phyloP scores from a whole-genome alignment of 2,888 invertebrate species.

The Drosophila planitibia region DNA sequence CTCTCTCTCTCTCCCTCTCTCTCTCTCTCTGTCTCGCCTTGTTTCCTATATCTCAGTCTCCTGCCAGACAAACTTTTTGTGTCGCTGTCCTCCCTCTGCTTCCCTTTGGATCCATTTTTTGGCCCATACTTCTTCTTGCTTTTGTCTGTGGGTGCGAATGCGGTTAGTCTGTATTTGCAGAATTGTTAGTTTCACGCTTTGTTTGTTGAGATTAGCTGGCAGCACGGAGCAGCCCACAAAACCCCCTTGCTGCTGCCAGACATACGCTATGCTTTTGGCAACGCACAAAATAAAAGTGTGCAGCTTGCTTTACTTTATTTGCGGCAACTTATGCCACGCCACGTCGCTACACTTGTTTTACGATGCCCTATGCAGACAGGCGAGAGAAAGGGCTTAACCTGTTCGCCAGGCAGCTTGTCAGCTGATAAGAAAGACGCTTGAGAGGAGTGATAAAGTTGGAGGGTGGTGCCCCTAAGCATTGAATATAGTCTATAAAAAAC shows the following conservation, averaged over 20 bases:
- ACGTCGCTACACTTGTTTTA: conserved; percentile 55
- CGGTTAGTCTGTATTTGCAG: conserved; percentile 75
- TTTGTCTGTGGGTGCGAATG: conserved; percentile 44
- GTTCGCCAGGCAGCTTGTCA: conserved; percentile 10
- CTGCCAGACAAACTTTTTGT: conserved; percentile 32
- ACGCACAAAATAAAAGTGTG: conserved; percentile 72
- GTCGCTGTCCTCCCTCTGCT: not conserved
- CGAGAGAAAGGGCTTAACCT: conserved; percentile 25
- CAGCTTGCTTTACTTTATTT: conserved; percentile 68
- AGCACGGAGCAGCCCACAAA: conserved; percentile 26
- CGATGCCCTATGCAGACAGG: conserved; percentile 31
- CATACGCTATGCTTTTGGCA: conserved; percentile 40
- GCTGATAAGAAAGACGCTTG: not conserved
- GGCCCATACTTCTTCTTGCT: conserved; percentile 10
- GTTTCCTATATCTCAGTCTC: conserved; percentile 7
- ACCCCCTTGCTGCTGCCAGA: conserved; percentile 15
- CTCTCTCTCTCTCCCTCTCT: conserved; percentile 1
- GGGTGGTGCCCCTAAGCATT: not conserved
- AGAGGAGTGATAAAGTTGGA: not conserved
- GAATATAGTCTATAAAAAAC: not conserved
- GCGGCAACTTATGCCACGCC: conserved; percentile 66
- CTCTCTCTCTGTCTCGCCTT: not conserved
- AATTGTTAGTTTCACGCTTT: conserved; percentile 71
- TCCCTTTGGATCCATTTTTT: not conserved
- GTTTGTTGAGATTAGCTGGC: conserved; percentile 60